phyloP scores from a whole-genome alignment of 2,113 vertebrate species.

The Gobiocypris rarus region DNA sequence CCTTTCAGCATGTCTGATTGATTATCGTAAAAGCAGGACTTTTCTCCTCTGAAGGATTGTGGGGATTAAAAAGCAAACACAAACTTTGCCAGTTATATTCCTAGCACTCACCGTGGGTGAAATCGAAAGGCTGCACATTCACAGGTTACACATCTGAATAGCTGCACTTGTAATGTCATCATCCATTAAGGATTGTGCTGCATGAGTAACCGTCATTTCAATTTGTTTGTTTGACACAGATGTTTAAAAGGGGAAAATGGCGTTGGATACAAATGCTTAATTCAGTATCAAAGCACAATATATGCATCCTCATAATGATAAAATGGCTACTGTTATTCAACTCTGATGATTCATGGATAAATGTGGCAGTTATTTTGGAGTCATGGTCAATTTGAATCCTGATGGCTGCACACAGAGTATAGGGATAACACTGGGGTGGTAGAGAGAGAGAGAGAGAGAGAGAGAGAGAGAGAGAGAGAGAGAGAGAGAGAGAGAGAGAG shows the following conservation, averaged over 20 bases:
- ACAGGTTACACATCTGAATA: conserved; percentile 18
- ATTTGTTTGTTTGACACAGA: conserved; percentile 37
- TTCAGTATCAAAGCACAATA: neutral
- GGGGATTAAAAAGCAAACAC: conserved; percentile 22
- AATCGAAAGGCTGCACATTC: neutral
- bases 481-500: conserved; percentile 31
- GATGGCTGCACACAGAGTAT: conserved; percentile 32
- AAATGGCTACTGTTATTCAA: conserved; percentile 17
- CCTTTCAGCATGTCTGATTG: conserved; percentile 36
- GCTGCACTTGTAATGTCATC: conserved; percentile 17
- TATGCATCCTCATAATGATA: conserved; percentile 17
- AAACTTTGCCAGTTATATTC: conserved; percentile 27
- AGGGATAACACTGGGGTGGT: neutral
- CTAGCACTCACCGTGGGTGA: neutral
- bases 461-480: conserved; percentile 17
- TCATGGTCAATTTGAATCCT: conserved; percentile 18
- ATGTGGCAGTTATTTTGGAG: neutral
- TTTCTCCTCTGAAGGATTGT: conserved; percentile 25
- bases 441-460: conserved; percentile 33
- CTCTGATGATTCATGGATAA: conserved; percentile 34
- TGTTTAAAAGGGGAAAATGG: neutral
- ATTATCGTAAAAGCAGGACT: conserved; percentile 27
- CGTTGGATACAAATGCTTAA: neutral
- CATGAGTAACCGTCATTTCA: conserved; percentile 20
- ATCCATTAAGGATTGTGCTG: conserved; percentile 17